Conservation (phyloP, 1,140 invertebrate genomes). For the Eurytemora carolleeae region DNA sequence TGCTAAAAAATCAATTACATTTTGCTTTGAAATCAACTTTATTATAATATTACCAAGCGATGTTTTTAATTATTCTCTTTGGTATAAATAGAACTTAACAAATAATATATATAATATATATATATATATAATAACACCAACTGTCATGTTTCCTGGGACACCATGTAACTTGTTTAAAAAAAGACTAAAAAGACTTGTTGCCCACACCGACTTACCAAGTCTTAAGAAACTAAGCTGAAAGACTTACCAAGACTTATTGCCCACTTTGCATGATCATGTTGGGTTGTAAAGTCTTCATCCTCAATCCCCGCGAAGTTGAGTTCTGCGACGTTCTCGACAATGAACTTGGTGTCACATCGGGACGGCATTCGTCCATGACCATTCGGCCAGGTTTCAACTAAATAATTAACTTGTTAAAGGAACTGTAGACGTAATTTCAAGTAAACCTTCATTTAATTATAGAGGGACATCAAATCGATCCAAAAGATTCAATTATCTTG, state of each 20-base stretch:
- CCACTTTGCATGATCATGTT: background rate
- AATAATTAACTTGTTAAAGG: too few species aligned
- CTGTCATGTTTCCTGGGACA: too few species aligned
- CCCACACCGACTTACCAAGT: too few species aligned
- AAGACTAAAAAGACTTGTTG: too few species aligned
- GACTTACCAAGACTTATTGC: background rate
- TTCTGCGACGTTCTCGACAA: background rate
- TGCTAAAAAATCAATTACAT: too few species aligned
- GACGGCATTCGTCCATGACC: background rate
- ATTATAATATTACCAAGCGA: too few species aligned
- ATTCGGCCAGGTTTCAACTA: background rate
- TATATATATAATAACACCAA: background rate
- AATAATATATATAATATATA: background rate
- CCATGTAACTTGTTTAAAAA: too few species aligned
- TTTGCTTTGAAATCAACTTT: too few species aligned
- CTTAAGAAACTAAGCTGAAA: background rate
- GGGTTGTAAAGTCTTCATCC: background rate
- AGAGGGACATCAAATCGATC: too few species aligned
- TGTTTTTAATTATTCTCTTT: background rate
- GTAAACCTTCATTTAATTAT: too few species aligned
- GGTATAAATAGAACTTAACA: background rate
- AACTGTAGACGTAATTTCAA: too few species aligned
- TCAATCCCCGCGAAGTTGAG: background rate
- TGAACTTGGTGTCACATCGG: background rate
- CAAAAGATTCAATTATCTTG: too few species aligned